phyloP scores from a whole-genome alignment of 2,888 invertebrate genomes.

The Rhaphigaster nebulosa region DNA sequence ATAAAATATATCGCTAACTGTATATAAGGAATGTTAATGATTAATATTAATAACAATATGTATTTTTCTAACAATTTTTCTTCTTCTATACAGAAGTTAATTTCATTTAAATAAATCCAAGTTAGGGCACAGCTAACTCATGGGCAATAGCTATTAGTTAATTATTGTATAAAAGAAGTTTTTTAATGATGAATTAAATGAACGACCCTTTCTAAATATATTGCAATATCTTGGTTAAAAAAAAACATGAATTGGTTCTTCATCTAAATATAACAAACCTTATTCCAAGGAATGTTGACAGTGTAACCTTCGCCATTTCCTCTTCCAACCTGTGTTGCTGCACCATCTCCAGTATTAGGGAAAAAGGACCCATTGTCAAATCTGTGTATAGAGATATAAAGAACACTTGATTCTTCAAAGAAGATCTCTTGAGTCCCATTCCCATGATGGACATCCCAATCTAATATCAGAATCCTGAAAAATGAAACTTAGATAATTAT shows the following conservation, averaged over 20 bases:
- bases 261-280: constrained; percentile 70
- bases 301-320: constrained; percentile 84
- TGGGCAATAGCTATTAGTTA: neutral
- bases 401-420: constrained; percentile 80
- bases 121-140: no score
- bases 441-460: constrained; percentile 98
- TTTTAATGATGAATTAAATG: neutral
- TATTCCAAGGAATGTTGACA: constrained; percentile 95
- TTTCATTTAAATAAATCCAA: no score
- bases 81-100: no score
- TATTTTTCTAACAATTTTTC: no score
- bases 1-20: no score
- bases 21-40: no score
- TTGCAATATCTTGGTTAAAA: no score
- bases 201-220: neutral
- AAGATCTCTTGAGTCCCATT: constrained; percentile 91
- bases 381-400: constrained; percentile 93
- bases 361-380: constrained; percentile 92
- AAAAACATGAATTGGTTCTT: no score
- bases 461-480: constrained; percentile 80
- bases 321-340: constrained; percentile 77
- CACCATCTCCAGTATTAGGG: constrained; percentile 79
- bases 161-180: neutral
- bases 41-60: no score
- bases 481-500: constrained; percentile 12